Base-by-base conservation (phyloP, 2,113 vertebrate species). In the Coreoperca whiteheadi region DNA sequence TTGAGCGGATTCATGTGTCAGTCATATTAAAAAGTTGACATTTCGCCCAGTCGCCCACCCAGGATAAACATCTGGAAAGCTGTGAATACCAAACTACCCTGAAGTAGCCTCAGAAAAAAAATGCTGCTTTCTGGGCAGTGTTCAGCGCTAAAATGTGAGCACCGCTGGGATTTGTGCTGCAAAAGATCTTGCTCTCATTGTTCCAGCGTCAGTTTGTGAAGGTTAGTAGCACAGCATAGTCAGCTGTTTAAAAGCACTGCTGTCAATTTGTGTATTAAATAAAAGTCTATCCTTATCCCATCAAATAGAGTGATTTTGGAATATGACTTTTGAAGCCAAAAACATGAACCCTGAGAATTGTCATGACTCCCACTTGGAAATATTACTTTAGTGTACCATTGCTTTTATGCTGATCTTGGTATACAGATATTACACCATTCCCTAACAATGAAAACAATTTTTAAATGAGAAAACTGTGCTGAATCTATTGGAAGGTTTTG, bases 221-320 rank as follows among this genome's bases (percentile, higher is more conserved):
- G 88, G 83, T 86, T 83, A 87, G 76, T 37, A 30, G 51, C 34
- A 23, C 25, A 43, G 51, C 80, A 37, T 56, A 78, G 63, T 79
- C 64, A 57, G 68, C 54, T 34, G 32, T 69, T 86, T 54, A 50
- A 84, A 86, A 85, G 75, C 61, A 46, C 67, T 21, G 56, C 53
- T 77, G 57, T 71, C 54, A 9, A 79, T 82, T 77, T 66, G 63
- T 63, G 72, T 51, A 63, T 75, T 75, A 65, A 67, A 6, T 87
- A 16, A 59, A 51, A 51, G 61, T 46, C 51, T 25, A 23, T 21
- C n/a, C 12, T 65, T 65, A 57, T 65, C 46, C 14, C 18, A 56
- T 80, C 28, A 85, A 59, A 82, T 14, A 30, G 0, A 87, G 6
- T 3, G 34, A 65, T 57, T 78, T 64, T 28, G 20, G 12, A 75